Evolutionary conservation across 2,797 vertebrate species (phyloP).

Genomic region (Dendrocincla fuliginosa): DNA sequence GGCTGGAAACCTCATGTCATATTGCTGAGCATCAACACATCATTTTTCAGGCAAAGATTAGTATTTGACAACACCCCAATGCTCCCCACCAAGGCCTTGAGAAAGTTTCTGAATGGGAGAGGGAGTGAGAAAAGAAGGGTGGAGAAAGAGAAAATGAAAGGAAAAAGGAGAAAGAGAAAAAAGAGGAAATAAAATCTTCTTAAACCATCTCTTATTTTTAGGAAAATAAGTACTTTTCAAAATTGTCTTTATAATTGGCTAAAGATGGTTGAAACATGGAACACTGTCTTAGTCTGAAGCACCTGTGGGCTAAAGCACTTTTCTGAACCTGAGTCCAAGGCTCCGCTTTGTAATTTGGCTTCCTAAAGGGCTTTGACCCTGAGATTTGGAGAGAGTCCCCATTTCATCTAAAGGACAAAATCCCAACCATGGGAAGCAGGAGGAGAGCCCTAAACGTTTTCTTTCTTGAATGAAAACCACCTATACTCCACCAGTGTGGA

Average conservation of each 20-base stretch:
- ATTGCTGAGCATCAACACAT: neutral
- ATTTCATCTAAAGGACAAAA: neutral
- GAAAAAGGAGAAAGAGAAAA: neutral
- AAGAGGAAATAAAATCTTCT: neutral
- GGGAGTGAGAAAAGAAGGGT: neutral
- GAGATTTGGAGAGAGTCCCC: neutral
- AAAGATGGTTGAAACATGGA: neutral
- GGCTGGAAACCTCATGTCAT: neutral
- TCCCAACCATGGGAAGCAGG: neutral
- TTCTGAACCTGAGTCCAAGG: neutral
- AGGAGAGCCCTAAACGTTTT: neutral
- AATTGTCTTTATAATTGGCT: neutral
- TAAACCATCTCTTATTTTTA: neutral
- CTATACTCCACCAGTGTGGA: neutral
- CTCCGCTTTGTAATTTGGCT: neutral
- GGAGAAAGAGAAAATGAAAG: neutral
- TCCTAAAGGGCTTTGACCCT: neutral
- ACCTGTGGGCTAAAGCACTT: neutral
- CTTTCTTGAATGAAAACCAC: neutral
- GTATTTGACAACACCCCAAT: neutral
- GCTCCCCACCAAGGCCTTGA: neutral
- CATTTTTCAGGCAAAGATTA: neutral
- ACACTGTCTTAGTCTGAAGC: neutral
- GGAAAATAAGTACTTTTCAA: neutral
- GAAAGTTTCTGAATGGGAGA: neutral